Conservation (phyloP, 2,113 vertebrate genomes). For the Spea multiplicata region DNA sequence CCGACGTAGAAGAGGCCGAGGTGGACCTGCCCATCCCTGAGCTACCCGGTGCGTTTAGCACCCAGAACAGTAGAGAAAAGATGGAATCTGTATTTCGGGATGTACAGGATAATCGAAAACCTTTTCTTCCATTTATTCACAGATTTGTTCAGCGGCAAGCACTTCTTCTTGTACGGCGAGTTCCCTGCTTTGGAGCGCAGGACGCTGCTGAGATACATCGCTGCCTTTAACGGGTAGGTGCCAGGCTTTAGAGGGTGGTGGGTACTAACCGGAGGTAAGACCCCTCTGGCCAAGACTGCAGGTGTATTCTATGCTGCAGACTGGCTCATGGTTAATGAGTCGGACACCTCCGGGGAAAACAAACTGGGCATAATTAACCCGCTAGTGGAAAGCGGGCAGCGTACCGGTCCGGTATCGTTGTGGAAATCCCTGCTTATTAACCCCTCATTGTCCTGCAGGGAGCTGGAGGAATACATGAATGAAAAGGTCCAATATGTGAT, state of each 20-base stretch:
- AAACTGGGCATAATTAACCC: no score
- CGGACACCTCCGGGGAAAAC: no score
- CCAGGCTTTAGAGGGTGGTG: not conserved
- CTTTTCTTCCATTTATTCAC: slow-evolving; percentile 13
- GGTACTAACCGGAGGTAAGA: no score
- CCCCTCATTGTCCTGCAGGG: slow-evolving; percentile 54
- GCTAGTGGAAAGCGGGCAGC: no score
- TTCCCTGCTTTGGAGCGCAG: slow-evolving; percentile 81
- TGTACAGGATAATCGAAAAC: no score
- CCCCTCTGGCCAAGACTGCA: no score
- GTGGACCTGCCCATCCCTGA: slow-evolving; percentile 73
- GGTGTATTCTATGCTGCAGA: no score
- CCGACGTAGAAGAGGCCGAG: slow-evolving; percentile 68
- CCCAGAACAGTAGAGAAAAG: no score
- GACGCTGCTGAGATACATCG: slow-evolving; percentile 76
- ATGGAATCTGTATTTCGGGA: no score
- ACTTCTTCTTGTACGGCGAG: slow-evolving; percentile 83
- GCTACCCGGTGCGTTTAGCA: slow-evolving; percentile 68
- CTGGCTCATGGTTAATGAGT: no score
- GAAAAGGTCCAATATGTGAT: slow-evolving; percentile 87
- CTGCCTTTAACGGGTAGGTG: slow-evolving; percentile 83
- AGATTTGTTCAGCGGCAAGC: slow-evolving; percentile 81
- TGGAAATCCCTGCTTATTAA: not conserved
- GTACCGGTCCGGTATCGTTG: no score
- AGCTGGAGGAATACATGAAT: slow-evolving; percentile 84